Evolutionary conservation across 2,888 invertebrate genomes (phyloP).

Genomic region (Dolichopus griseipennis): DNA sequence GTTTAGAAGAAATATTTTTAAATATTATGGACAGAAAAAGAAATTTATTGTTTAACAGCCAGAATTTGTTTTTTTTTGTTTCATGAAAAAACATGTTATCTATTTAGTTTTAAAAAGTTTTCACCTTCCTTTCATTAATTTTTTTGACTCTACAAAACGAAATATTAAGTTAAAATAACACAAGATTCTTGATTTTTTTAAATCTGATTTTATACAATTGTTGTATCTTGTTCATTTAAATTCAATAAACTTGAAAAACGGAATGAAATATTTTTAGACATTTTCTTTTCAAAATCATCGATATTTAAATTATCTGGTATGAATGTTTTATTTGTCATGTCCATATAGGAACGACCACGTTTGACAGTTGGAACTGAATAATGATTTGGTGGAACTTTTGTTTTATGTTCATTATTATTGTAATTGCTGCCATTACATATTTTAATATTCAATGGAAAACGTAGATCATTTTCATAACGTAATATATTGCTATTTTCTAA

Average conservation of each 20-base stretch:
- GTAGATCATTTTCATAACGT: slow-evolving; percentile 41
- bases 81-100: too few relatives aligned
- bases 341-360: slow-evolving; percentile 39
- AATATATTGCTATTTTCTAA: slow-evolving; percentile 35
- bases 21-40: too few relatives aligned
- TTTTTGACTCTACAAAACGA: too few relatives aligned
- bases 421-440: slow-evolving; percentile 24
- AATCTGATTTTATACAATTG: slow-evolving; percentile 21
- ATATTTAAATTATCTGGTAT: slow-evolving; percentile 40
- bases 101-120: too few relatives aligned
- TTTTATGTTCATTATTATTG: not conserved
- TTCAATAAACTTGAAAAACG: slow-evolving; percentile 41
- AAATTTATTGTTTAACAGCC: too few relatives aligned
- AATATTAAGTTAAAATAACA: too few relatives aligned
- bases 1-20: too few relatives aligned
- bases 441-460: slow-evolving; percentile 38
- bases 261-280: slow-evolving; percentile 42
- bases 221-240: slow-evolving; percentile 34
- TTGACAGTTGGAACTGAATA: slow-evolving; percentile 38
- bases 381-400: slow-evolving; percentile 21
- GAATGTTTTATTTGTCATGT: slow-evolving; percentile 39
- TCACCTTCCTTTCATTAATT: too few relatives aligned
- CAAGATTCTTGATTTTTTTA: too few relatives aligned
- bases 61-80: too few relatives aligned
- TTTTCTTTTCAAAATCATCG: slow-evolving; percentile 39